phyloP scores from a whole-genome alignment of 2,797 vertebrate genomes.

The Sebastes matsubarae region DNA sequence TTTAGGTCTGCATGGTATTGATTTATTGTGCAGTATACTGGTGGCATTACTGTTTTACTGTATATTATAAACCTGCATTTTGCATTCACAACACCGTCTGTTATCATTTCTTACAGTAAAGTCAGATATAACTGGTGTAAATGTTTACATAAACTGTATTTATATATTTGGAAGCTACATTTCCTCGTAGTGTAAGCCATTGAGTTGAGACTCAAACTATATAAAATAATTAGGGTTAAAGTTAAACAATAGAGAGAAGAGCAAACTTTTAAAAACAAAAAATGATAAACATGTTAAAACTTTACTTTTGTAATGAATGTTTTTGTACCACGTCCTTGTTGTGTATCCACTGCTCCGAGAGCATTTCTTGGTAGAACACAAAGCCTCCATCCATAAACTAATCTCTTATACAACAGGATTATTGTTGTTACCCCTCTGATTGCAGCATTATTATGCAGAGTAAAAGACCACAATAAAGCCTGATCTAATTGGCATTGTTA shows the following conservation, averaged over 20 bases:
- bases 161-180: not conserved
- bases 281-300: not conserved
- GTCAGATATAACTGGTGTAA: conserved; percentile 9
- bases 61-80: conserved; percentile 11
- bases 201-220: not conserved
- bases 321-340: not conserved
- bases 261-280: not conserved
- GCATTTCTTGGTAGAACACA: conserved; percentile 14
- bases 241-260: not conserved
- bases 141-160: conserved; percentile 20
- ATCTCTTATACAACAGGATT: conserved; percentile 47
- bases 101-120: not conserved
- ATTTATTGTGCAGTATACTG: not conserved
- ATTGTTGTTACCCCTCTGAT: conserved; percentile 25
- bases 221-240: not conserved
- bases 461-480: not conserved
- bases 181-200: not conserved
- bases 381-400: conserved; percentile 11
- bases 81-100: not conserved
- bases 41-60: not conserved
- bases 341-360: not conserved
- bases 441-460: conserved; percentile 8
- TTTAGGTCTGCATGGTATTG: not conserved
- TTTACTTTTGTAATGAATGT: conserved; percentile 6
- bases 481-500: conserved; percentile 23